These are phyloP conservation scores for Biston betularia DNA, from an alignment of 2,888 invertebrate species.

Conservation along the genomic window DNA sequence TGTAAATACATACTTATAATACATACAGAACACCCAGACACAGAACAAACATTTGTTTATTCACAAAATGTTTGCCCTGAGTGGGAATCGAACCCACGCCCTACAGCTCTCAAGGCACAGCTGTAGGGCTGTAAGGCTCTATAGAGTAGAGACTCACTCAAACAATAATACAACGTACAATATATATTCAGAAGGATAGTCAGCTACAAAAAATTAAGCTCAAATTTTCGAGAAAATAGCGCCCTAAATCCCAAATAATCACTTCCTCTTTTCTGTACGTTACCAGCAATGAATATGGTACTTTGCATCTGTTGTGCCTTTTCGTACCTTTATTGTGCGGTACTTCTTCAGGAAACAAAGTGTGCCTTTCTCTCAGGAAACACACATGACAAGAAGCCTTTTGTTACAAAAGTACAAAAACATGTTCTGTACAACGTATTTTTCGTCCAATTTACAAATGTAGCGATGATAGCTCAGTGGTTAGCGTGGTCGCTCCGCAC, in stretches of 20 bases:
- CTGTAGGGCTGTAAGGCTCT: no score
- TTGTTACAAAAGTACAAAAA: slow-evolving; percentile 12
- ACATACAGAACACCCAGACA: no score
- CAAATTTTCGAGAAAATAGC: slow-evolving; percentile 1
- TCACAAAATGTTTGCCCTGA: no score
- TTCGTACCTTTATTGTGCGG: slow-evolving; percentile 1
- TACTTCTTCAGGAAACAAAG: slow-evolving; percentile 8
- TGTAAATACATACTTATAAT: no score
- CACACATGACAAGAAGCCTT: slow-evolving; percentile 9
- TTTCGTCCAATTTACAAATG: not conserved
- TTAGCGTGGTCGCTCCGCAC: no score
- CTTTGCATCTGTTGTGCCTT: slow-evolving; percentile 9
- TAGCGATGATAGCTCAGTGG: no score
- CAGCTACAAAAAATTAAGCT: not conserved
- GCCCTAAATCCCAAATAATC: slow-evolving; percentile 1
- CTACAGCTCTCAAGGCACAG: no score
- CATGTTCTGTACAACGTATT: slow-evolving; percentile 2
- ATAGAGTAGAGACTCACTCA: no score
- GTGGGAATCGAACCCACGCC: no score
- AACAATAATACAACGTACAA: no score
- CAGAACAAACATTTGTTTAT: no score
- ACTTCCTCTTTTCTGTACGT: slow-evolving; percentile 1
- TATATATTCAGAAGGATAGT: not conserved
- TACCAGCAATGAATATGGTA: not conserved
- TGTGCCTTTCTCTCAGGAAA: slow-evolving; percentile 10